Evolutionary conservation across 1,140 invertebrate species (phyloP), one percentile per base, ranked within the genome.

Genomic region (Drosophila navojoa): DNA sequence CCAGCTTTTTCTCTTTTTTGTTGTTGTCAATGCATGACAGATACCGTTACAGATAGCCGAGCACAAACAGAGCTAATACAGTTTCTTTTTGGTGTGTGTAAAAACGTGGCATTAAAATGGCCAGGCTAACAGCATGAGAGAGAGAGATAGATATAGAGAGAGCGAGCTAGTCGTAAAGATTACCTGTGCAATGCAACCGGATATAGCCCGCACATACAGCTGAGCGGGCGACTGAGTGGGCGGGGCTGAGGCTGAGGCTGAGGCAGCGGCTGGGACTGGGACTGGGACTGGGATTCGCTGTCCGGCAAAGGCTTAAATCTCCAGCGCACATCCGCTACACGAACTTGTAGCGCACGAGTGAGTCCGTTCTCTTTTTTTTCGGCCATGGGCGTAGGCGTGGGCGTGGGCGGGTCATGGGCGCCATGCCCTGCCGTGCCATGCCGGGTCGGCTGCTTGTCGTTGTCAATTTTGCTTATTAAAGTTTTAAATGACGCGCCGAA

Each of bases 381-480:
- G 19, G n/a, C 1, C 25, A 42, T 29, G 11, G 40, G 40, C 61
- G 62, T 58, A 68, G 59, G 58, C 62, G 58, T 60, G 19, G 38
- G 5, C 0, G 19, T 22, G 19, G 19, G 19, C 19, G 19, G 19
- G 19, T 19, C 47, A 44, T 52, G 55, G 53, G 19, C 27, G 27
- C 27, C 27, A 4, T 29, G 58, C 66, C 58, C 38, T 40, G 40
- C 6, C 32, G 50, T 40, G 42, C 71, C 52, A 35, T 9, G 68
- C 4, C 4, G 68, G 53, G 38, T 15, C 61, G 29, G 47, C 58
- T 49, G 47, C 64, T 63, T 72, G 76, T 81, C 82, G 68, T 81
- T 86, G 82, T 86, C 82, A 86, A 87, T 86, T 87, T 76, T 79
- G 82, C 82, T 87, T 86, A 86, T 86, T 86, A 86, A 86, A 86